Conservation (phyloP, 2,888 invertebrate species). For the Orgyia antiqua region DNA sequence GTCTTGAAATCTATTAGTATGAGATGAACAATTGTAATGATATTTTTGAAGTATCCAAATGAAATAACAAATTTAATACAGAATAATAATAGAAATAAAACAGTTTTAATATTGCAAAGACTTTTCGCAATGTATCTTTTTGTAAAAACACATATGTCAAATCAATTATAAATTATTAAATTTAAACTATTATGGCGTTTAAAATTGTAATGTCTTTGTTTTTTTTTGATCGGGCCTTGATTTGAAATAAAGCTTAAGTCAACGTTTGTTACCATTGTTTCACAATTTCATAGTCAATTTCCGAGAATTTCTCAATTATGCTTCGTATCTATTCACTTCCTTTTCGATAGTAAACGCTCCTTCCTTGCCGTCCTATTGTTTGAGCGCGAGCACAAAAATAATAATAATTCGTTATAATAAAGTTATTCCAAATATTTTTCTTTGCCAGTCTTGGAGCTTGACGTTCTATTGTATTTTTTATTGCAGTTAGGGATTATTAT, state of each 20-base stretch:
- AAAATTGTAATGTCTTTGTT: slow-evolving; percentile 22
- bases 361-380: slow-evolving; percentile 56
- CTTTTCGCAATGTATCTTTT: too few relatives aligned
- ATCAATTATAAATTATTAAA: too few relatives aligned
- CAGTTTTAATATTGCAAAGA: too few relatives aligned
- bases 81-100: too few relatives aligned
- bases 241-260: slow-evolving; percentile 44
- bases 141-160: too few relatives aligned
- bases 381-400: slow-evolving; percentile 59
- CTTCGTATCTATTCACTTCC: slow-evolving; percentile 69
- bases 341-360: slow-evolving; percentile 65
- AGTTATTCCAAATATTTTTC: too few relatives aligned
- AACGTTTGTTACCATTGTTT: slow-evolving; percentile 49
- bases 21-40: too few relatives aligned
- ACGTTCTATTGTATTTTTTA: slow-evolving; percentile 54
- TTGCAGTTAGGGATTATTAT: slow-evolving; percentile 47
- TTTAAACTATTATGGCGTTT: too few relatives aligned
- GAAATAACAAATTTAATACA: too few relatives aligned
- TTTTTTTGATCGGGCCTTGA: slow-evolving; percentile 30
- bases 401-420: too few relatives aligned
- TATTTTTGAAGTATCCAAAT: too few relatives aligned
- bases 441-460: slow-evolving; percentile 36
- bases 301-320: slow-evolving; percentile 53
- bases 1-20: too few relatives aligned
- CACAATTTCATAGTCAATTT: slow-evolving; percentile 46